Percentiles rank a stretch among this genome's conserved stretches.
Evolutionary conservation across 1,140 invertebrate species (phyloP).

Genomic region (Anastatus disparis): DNA sequence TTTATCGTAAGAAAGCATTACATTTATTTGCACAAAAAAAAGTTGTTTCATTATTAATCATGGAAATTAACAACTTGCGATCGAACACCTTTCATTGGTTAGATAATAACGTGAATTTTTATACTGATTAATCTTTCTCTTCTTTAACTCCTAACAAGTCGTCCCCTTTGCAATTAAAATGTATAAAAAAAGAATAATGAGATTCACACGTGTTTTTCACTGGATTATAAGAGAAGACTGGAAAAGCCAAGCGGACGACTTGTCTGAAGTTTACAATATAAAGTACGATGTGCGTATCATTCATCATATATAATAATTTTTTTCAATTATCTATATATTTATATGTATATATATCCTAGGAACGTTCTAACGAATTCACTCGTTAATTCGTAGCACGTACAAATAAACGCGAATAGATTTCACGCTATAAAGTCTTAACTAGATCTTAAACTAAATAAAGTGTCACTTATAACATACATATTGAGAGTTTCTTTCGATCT

Average conservation of each 20-base stretch:
- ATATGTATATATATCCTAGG: slow-evolving; percentile 19
- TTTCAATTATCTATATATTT: not conserved
- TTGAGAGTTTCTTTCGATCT: not conserved
- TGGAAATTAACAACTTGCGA: slow-evolving; percentile 58
- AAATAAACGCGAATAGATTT: slow-evolving; percentile 19
- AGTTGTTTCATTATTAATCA: slow-evolving; percentile 42
- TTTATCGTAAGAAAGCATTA: slow-evolving; percentile 59
- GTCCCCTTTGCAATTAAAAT: slow-evolving; percentile 30
- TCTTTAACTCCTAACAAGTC: slow-evolving; percentile 54
- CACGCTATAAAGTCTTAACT: slow-evolving; percentile 30
- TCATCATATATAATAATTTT: too few relatives aligned
- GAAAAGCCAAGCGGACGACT: slow-evolving; percentile 46
- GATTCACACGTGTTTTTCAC: too few relatives aligned
- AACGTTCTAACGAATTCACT: slow-evolving; percentile 33
- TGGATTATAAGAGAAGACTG: not conserved
- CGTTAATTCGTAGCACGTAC: slow-evolving; percentile 32
- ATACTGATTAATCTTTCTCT: not conserved
- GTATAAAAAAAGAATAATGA: too few relatives aligned
- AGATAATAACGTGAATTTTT: slow-evolving; percentile 35
- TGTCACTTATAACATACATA: slow-evolving; percentile 28
- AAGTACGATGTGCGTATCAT: too few relatives aligned
- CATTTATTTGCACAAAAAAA: slow-evolving; percentile 61
- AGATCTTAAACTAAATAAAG: slow-evolving; percentile 29
- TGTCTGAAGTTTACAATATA: slow-evolving; percentile 57
- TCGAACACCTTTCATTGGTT: slow-evolving; percentile 50